Base-by-base conservation (phyloP, 1,140 invertebrate species). In the Procambarus virginalis region DNA sequence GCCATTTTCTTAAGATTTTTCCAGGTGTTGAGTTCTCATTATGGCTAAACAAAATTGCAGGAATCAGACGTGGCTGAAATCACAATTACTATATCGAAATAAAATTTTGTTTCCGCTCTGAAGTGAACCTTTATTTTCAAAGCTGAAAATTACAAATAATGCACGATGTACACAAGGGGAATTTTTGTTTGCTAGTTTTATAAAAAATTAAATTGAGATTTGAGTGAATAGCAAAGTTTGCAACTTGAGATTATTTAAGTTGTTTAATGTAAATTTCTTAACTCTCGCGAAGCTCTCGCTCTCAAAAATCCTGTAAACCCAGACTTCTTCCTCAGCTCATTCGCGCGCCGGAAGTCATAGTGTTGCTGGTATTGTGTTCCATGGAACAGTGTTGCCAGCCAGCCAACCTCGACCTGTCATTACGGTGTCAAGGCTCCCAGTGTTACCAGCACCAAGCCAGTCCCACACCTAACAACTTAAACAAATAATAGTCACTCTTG, bases 291-390 rank as follows among this genome's bases (percentile, higher is more conserved):
- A 68, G 64, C 51, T 5, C 51, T 55, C 51, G 10, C 64, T 68
- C 64, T 68, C 20, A 17, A 68, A 68, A 68, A 17, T 17, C 12
- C 4, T 17, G n/a, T 73, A 9, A 73, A 73, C 6, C n/a, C 51
- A 22, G 22, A 45, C 68, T 73, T 22, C n/a, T 73, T 73, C 68
- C 48, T 82, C 6, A 3, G 51, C n/a, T 60, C 51, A 81, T 81
- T 82, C 48, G 58, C 58, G 2, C 58, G n/a, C 34, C 58, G 80
- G 80, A 82, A 82, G 68, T 82, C 80, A 82, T 82, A 82, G 58
- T 81, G 79, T 79, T 81, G 79, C 79, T 22, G 45, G 79, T 51
- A 55, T 51, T 81, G 79, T 60, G 60, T 81, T 81, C 17, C 60
- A 51, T 22, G n/a, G 8, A 22, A 22, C 79, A 81, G 79, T 60